These are phyloP conservation scores for Hydrochoerus hydrochaeris DNA, from an alignment of 2,113 vertebrate species.

Conservation along the genomic window DNA sequence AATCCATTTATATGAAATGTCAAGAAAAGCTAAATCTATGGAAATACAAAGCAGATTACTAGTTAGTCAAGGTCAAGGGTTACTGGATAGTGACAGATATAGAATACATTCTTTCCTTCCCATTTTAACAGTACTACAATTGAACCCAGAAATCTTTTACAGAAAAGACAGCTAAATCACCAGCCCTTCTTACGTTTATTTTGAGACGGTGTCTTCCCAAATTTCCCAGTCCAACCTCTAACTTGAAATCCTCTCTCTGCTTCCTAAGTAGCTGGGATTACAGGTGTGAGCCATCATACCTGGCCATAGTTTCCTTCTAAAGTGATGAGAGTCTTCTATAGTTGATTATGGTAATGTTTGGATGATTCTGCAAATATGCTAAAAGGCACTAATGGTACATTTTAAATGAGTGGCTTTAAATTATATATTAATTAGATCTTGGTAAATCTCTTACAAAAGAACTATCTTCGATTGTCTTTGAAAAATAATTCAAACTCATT, in stretches of 20 bases:
- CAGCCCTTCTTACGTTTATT: neutral
- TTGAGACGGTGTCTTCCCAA: neutral
- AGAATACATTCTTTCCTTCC: neutral
- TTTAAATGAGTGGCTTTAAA: neutral
- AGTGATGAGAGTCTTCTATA: neutral
- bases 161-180: neutral
- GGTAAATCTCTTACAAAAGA: neutral
- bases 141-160: neutral
- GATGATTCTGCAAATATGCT: neutral
- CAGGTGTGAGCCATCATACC: neutral
- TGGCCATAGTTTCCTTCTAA: neutral
- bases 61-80: too few relatives aligned
- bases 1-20: neutral
- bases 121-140: neutral
- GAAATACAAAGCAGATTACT: neutral
- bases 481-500: slow-evolving; percentile 10
- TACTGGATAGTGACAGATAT: neutral
- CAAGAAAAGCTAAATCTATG: neutral
- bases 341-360: neutral
- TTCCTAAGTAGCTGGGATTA: neutral
- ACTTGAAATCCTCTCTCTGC: neutral
- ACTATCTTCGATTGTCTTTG: neutral
- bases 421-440: neutral
- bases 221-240: neutral
- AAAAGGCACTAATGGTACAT: neutral